These are phyloP conservation scores for Ceratothoa steindachneri DNA, from an alignment of 2,888 invertebrate species.

Conservation along the genomic window DNA sequence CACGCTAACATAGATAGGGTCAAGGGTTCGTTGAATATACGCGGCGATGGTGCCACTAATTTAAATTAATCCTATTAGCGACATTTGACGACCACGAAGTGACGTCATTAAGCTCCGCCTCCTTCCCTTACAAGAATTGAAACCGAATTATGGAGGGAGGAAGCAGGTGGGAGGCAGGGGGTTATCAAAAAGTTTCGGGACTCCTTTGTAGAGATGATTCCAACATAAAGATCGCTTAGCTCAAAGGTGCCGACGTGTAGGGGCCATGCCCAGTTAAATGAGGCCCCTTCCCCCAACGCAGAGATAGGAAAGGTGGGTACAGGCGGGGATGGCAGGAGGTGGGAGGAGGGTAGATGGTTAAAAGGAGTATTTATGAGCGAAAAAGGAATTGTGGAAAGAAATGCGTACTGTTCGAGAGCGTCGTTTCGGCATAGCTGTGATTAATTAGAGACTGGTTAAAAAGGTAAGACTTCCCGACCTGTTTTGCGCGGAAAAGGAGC, in stretches of 20 bases:
- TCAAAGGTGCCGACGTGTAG: constrained; percentile 1
- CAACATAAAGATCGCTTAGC: constrained; percentile 1
- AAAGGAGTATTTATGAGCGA: neutral
- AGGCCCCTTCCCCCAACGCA: neutral
- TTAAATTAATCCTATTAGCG: neutral
- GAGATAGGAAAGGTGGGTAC: too few species aligned
- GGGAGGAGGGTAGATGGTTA: neutral
- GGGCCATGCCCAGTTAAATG: neutral
- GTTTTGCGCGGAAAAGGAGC: too few species aligned
- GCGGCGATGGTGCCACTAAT: too few species aligned
- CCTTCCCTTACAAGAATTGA: neutral
- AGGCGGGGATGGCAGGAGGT: too few species aligned
- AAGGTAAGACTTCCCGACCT: too few species aligned
- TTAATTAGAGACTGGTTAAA: too few species aligned
- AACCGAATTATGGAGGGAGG: constrained; percentile 15
- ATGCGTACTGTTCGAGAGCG: too few species aligned
- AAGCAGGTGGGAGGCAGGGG: too few species aligned
- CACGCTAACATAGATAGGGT: too few species aligned
- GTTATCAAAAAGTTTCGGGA: neutral
- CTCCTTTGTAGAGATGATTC: neutral
- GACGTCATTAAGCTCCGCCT: neutral
- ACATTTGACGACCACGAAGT: neutral
- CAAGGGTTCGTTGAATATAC: neutral
- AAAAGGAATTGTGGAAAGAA: too few species aligned
- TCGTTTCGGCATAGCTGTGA: too few species aligned